Base-by-base conservation (phyloP, 2,113 vertebrate genomes). In the Cyprinodon tularosa region DNA sequence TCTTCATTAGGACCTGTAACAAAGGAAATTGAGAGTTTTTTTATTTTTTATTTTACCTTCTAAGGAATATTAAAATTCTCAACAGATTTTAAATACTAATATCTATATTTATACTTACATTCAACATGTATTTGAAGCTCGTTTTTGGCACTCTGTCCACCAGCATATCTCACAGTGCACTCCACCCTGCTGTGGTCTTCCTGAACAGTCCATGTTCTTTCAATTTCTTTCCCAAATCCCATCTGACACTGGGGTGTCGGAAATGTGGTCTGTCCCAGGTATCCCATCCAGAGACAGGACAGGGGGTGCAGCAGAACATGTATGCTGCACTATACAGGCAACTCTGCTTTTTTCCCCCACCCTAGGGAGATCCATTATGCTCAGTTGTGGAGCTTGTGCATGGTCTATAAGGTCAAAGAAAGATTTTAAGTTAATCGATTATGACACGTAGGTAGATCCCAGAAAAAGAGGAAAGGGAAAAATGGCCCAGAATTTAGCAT, bases 291-390 rank as follows among this genome's bases (percentile, higher is more conserved):
- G 15, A 44, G 11, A 69, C 17, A 93, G 47, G 4, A 0, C 53
- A 3, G 91, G 92, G 20, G 85, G 81, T 57, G 37, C 71, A 53
- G 71, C 48, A 3, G 76, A 40, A 76, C 92, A 92, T 36, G 88
- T 38, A 4, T 93, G 77, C 11, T 1, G 68, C 9, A 88, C 89
- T 65, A 44, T 89, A 67, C 90, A 92, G 59, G 80, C 80, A 14
- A 92, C 79, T 69, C 9, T 90, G 64, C 83, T 78, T 76, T 87
- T 39, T 45, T 83, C 68, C 67, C 83, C 92, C 44, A 90, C 87
- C 44, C 59, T 80, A 37, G 81, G 88, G 62, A 83, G 57, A 22
- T 66, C 84, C n/a, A 20, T 72, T 53, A 88, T 57, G 37, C 8
- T 85, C 17, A 93, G 12, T 47, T 90, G 66, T 6, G 90, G 92